Base-by-base conservation (phyloP, 2,113 vertebrate species). In the Heterocephalus glaber region DNA sequence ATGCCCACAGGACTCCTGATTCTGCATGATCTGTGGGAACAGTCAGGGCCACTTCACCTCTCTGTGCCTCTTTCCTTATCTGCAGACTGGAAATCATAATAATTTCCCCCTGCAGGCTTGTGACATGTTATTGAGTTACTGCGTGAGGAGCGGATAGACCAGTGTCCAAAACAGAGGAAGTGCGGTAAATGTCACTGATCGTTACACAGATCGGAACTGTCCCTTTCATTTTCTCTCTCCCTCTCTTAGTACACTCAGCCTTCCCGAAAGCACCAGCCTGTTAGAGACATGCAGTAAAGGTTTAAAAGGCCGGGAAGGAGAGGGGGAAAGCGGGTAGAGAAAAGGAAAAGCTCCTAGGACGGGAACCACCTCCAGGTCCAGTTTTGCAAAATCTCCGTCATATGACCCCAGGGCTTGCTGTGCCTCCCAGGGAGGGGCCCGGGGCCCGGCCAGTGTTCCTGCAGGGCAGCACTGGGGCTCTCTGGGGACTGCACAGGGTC, bases 191-290 rank as follows among this genome's bases (percentile, higher is more conserved):
- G 54, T 65, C 13, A 13, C 81, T 49, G 49, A 2, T 41, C 13
- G 12, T 26, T 52, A 13, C 7, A 0, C 2, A 19, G 20, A 2
- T 24, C 13, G 0, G 19, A 35, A 33, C 54, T n/a, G n/a, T 30
- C 66, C 90, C 47, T 66, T 74, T 26, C 26, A 44, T 68, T 82
- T 61, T 65, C 70, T 58, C 74, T 41, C 26, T 74, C 65, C 16
- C 30, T 58, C 56, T 44, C 66, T 54, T 52, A 7, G 47, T 35
- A 35, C 17, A n/a, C 41, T 28, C 49, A 38, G 22, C 54, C 3
- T 70, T 68, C 13, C 68, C 83, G 28, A 3, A 17, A 61, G 30
- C 58, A 79, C 54, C 77, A 49, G 49, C 7, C 33, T 44, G 44
- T 65, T 66, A 54, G 63, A 61, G 63, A 88, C 49, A 22, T 54